Evolutionary conservation across 1,140 invertebrate species (phyloP).

Genomic region (Hypothenemus hampei): DNA sequence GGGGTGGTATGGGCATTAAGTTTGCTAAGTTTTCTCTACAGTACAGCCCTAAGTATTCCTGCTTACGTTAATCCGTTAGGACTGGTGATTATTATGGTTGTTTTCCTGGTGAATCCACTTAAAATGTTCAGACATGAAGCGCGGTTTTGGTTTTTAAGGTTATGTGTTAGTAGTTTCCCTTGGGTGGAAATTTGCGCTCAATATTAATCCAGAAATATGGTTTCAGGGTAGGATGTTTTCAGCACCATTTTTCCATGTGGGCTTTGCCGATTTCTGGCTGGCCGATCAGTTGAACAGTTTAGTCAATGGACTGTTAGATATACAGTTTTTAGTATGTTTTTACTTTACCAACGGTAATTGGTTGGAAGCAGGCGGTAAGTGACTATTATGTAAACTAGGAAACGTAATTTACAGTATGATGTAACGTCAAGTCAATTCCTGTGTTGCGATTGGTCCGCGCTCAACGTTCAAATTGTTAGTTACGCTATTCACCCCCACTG

Average conservation of each 20-base stretch:
- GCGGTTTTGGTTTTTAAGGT: constrained; percentile 56
- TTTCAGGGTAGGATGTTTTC: constrained; percentile 59
- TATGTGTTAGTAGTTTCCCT: constrained; percentile 40
- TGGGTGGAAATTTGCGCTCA: too few relatives aligned
- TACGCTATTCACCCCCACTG: too few relatives aligned
- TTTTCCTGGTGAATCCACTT: constrained; percentile 78
- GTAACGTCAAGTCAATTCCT: too few relatives aligned
- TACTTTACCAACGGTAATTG: constrained; percentile 52
- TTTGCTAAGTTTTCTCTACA: constrained; percentile 63
- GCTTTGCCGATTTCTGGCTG: constrained; percentile 91
- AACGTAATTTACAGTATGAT: too few relatives aligned
- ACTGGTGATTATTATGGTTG: constrained; percentile 62
- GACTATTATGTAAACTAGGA: too few relatives aligned
- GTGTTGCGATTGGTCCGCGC: too few relatives aligned
- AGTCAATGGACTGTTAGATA: constrained; percentile 68
- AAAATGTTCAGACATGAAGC: constrained; percentile 75
- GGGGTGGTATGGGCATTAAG: constrained; percentile 80
- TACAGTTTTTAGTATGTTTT: constrained; percentile 71
- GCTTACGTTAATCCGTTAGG: constrained; percentile 72
- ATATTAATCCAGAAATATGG: not conserved
- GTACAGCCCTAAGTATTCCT: constrained; percentile 66
- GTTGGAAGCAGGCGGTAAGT: constrained; percentile 40
- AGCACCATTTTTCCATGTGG: constrained; percentile 80
- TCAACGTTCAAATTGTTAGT: too few relatives aligned
- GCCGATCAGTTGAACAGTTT: constrained; percentile 87